Percentiles rank a stretch among this genome's conserved stretches.
Evolutionary conservation across 2,113 vertebrate species (phyloP).

Genomic region (Periophthalmodon schlosseri): DNA sequence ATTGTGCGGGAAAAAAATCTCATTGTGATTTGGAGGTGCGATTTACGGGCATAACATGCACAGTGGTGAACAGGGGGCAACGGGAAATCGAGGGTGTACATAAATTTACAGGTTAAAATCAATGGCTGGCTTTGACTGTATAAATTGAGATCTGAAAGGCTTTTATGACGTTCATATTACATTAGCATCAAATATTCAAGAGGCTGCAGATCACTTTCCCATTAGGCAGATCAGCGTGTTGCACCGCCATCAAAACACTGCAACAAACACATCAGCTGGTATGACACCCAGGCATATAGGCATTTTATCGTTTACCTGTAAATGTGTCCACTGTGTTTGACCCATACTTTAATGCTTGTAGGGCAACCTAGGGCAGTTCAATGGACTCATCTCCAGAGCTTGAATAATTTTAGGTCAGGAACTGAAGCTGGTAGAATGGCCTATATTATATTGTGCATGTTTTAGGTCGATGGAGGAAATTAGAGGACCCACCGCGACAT

Average conservation of each 20-base stretch:
- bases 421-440: too few relatives aligned
- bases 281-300: not conserved
- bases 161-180: conserved; percentile 68
- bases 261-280: conserved; percentile 12
- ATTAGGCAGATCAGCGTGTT: conserved; percentile 36
- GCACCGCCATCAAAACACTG: conserved; percentile 42
- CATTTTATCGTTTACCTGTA: not conserved
- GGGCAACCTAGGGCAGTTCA: too few relatives aligned
- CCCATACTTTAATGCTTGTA: too few relatives aligned
- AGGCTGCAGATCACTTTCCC: conserved; percentile 50
- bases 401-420: too few relatives aligned
- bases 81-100: conserved; percentile 31
- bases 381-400: too few relatives aligned
- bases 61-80: conserved; percentile 27
- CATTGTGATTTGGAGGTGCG: conserved; percentile 49
- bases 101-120: conserved; percentile 69
- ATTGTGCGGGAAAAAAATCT: conserved; percentile 52
- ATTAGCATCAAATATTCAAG: conserved; percentile 74
- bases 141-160: conserved; percentile 68
- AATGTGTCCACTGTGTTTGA: not conserved
- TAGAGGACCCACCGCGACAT: too few relatives aligned
- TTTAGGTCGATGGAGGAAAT: too few relatives aligned
- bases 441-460: too few relatives aligned
- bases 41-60: conserved; percentile 50
- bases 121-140: conserved; percentile 59